Base-by-base conservation (phyloP, 1,140 invertebrate species). In the Whitmania pigra region DNA sequence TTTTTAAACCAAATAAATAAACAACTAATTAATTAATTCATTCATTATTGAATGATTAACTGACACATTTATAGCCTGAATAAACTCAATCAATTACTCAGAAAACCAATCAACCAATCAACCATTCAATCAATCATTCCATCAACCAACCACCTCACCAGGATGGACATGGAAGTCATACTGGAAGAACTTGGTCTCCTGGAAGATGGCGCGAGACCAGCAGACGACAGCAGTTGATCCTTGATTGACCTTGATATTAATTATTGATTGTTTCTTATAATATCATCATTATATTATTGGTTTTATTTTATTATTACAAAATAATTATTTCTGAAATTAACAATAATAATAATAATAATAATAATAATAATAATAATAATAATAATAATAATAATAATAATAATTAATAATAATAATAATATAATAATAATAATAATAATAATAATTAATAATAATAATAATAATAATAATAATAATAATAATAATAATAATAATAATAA, bases 91-190 rank as follows among this genome's bases (percentile, higher is more conserved):
- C 54, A 25, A n/a, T 9, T 3, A 25, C 9, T n/a, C 54, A 57
- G 5, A 4, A 2, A 57, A n/a, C 54, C 54, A 63, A 25, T 63
- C 9, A 20, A 25, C 22, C 11, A 31, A 25, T 63, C 29, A 31
- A 22, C 22, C 25, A 25, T 3, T 3, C 54, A 57, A n/a, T 57
- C 57, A 63, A 25, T n/a, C 29, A 63, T 6, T 63, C 57, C 7
- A 63, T 63, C 57, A 63, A 25, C 22, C 22, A 25, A 63, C 20
- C 22, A 13, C 1, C 57, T 13, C 57, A 63, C 57, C 57, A 63
- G 20, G 22, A 63, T 63, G 29, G 22, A 25, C 57, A 63, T 63
- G 57, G 57, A 63, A 22, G 57, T 25, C 57, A 63, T 63, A 20
- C 57, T 63, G 29, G 13, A 25, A 63, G 57, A 6, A 13, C 57